These are phyloP conservation scores for Tineola bisselliella DNA, from an alignment of 2,888 invertebrate genomes.

Conservation along the genomic window DNA sequence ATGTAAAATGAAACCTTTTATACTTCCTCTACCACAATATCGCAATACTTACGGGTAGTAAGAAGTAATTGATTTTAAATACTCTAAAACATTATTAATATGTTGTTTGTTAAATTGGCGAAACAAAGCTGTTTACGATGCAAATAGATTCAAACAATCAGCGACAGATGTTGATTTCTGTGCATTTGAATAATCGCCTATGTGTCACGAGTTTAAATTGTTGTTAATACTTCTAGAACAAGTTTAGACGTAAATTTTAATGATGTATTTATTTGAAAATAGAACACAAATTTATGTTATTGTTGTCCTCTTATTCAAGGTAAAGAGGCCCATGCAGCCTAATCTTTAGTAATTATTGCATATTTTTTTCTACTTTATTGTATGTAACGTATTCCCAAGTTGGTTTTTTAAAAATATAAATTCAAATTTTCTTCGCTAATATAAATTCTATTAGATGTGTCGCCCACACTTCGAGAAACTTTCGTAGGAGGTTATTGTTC, in stretches of 20 bases:
- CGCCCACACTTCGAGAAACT: slow-evolving; percentile 23
- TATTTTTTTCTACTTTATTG: no score
- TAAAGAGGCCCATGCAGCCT: no score
- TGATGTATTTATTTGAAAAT: neutral
- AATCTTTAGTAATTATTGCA: no score
- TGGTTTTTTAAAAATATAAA: no score
- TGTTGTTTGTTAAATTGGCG: neutral
- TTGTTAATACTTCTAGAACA: neutral
- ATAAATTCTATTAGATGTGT: neutral
- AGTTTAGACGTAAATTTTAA: neutral
- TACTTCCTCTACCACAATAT: neutral
- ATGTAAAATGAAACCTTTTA: no score
- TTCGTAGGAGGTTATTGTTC: slow-evolving; percentile 35
- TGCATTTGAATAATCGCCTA: slow-evolving; percentile 32
- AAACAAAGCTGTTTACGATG: slow-evolving; percentile 40
- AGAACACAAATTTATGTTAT: neutral
- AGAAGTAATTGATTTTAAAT: no score
- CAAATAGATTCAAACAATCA: slow-evolving; percentile 42
- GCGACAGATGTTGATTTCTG: slow-evolving; percentile 45
- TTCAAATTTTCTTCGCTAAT: neutral
- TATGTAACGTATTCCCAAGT: no score
- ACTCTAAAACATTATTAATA: no score
- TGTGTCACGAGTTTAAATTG: slow-evolving; percentile 9
- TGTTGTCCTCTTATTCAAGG: no score
- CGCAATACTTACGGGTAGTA: neutral